A percentile compares a stretch with the other conserved stretches of the same genome.
phyloP scores from a whole-genome alignment of 2,888 invertebrate species.

The Cryptocephalus moraei region DNA sequence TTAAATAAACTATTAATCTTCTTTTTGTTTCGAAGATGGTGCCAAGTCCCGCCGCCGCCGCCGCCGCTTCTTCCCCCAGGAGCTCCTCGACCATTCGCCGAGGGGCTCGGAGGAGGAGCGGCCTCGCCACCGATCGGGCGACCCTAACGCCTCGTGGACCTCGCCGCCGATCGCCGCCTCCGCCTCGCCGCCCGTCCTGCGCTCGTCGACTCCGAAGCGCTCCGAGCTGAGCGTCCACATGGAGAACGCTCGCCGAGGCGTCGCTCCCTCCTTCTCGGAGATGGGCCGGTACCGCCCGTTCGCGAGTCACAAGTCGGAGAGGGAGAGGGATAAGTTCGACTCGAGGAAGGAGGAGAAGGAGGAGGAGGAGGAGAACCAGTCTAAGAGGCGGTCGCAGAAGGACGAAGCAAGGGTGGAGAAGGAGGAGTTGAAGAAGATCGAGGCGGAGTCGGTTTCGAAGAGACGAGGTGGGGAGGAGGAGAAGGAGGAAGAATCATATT shows the following conservation, averaged over 20 bases:
- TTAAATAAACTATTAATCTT: no score
- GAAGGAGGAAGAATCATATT: no score
- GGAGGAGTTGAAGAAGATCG: no score
- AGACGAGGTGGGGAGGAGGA: no score
- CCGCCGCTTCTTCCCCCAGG: conserved; percentile 30
- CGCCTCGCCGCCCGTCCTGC: conserved; percentile 7
- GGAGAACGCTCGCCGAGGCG: conserved; percentile 35
- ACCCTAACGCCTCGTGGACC: conserved; percentile 22
- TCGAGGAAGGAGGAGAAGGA: no score
- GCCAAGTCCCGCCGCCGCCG: conserved; percentile 25
- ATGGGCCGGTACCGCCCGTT: conserved; percentile 25
- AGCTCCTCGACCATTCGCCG: conserved; percentile 25
- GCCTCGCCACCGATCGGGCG: conserved; percentile 5
- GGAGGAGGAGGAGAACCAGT: no score
- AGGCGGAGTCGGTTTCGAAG: no score
- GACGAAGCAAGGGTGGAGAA: no score
- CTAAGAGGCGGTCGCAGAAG: no score
- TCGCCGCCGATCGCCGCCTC: conserved; percentile 11
- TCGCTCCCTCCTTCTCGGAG: conserved; percentile 24
- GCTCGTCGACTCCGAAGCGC: conserved; percentile 16
- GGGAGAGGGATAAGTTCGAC: no score
- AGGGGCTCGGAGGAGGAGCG: conserved; percentile 3
- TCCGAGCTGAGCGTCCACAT: conserved; percentile 35
- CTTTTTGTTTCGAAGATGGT: conserved; percentile 19
- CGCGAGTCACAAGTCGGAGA: background rate